Percentiles rank a stretch among this genome's conserved stretches.
Conservation (phyloP, 2,797 vertebrate genomes). For the Microctenopoma stevenorrisi region DNA sequence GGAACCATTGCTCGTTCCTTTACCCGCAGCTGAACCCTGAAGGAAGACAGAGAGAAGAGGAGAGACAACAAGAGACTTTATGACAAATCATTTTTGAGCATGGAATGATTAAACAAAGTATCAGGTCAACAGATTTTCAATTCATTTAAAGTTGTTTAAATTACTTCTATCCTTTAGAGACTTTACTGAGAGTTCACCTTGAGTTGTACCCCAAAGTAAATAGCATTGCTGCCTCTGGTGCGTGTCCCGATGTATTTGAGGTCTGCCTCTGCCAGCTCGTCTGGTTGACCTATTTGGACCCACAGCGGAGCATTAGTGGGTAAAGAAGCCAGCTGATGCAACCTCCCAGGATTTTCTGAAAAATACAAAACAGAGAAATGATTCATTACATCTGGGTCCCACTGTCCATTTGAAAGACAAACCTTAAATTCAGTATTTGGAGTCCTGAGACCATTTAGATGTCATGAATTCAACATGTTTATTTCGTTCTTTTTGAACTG, state of each 20-base stretch:
- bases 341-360: conserved; percentile 66
- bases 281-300: conserved; percentile 75
- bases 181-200: conserved; percentile 67
- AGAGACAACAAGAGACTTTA: neutral
- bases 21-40: conserved; percentile 81
- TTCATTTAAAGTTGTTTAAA: too few species aligned
- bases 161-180: neutral
- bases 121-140: neutral
- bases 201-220: conserved; percentile 85
- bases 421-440: neutral
- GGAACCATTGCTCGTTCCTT: conserved; percentile 80
- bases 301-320: conserved; percentile 70
- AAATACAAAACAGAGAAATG: neutral
- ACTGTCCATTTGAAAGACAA: neutral
- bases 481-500: too few species aligned
- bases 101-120: too few species aligned
- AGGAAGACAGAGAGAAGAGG: neutral
- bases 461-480: neutral
- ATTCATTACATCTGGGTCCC: neutral
- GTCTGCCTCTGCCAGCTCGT: conserved; percentile 79
- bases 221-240: conserved; percentile 67
- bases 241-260: conserved; percentile 82
- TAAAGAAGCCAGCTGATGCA: conserved; percentile 70
- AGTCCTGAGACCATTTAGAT: too few species aligned
- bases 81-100: neutral